A percentile compares a stretch with the other conserved stretches of the same genome.
Evolutionary conservation across 1,140 invertebrate species (phyloP).

Genomic region (Contarinia nasturtii): DNA sequence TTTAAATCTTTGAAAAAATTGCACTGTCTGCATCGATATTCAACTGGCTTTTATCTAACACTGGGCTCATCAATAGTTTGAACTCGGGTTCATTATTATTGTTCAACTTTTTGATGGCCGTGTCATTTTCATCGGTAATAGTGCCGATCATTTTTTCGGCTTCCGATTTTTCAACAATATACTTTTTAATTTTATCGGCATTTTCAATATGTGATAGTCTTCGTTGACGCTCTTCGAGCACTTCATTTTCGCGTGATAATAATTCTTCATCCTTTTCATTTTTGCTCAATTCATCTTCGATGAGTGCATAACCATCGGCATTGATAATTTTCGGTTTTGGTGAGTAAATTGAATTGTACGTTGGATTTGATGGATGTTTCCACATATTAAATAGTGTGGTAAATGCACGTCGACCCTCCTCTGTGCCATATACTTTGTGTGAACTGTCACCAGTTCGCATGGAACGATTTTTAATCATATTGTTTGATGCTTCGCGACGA

Average conservation of each 20-base stretch:
- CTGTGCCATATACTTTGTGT: not conserved
- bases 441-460: constrained; percentile 4
- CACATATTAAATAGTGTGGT: not conserved
- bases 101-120: not conserved
- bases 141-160: not conserved
- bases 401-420: not conserved
- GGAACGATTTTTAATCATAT: constrained; percentile 17
- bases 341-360: not conserved
- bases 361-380: constrained; percentile 1
- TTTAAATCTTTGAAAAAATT: not conserved
- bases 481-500: constrained; percentile 27
- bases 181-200: not conserved
- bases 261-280: not conserved
- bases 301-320: not conserved
- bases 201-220: not conserved
- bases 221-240: not conserved
- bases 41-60: not conserved
- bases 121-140: not conserved
- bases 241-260: not conserved
- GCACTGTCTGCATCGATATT: not conserved
- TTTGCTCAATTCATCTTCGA: not conserved
- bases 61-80: not conserved
- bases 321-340: constrained; percentile 2
- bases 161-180: not conserved
- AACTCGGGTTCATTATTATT: not conserved